Evolutionary conservation across 2,113 vertebrate genomes (phyloP), one percentile per base, ranked within the genome.

Genomic region (Acrocephalus kingi): DNA sequence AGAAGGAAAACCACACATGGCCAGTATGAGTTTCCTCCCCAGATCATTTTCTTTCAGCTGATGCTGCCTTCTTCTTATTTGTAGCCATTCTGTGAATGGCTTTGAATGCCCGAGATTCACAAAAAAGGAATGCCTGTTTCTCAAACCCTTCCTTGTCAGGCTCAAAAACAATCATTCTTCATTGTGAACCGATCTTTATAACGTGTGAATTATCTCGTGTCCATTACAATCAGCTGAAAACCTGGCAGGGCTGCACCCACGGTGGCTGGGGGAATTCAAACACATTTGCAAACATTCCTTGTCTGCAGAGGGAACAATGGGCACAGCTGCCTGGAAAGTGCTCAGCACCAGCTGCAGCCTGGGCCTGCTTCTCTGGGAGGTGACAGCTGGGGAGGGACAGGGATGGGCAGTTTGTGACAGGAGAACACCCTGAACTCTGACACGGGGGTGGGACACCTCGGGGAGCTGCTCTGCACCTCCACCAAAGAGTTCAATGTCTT

Each of bases 321-420:
- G 93, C 93, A 91, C 93, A 96, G 94, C 93, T 95, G 94, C 86
- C 69, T 84, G 86, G 71, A 45, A 63, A 61, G 13, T 58, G 68
- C 88, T 73, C 71, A 54, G 85, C 85, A 75, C 55, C 94, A 94
- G 92, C 95, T 92, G 91, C 96, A 88, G 92, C 46, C 46, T 0
- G 22, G 18, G 64, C 64, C 84, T 41, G 67, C 52, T 35, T 8
- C 76, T 41, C 54, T 1, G 23, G 9, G 66, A 28, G 84, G 48
- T 19, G 75, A 45, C 84, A 91, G 80, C 95, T 93, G 90, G 3
- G 56, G 13, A 61, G 86, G 80, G 62, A 54, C 48, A 45, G 58
- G 63, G 43, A 48, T 1, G 5, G 77, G 39, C 27, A 17, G 12
- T 4, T 35, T 11, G 11, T 21, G 79, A 37, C 35, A 67, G 33